phyloP scores from a whole-genome alignment of 2,797 vertebrate genomes.

The Morelia viridis region DNA sequence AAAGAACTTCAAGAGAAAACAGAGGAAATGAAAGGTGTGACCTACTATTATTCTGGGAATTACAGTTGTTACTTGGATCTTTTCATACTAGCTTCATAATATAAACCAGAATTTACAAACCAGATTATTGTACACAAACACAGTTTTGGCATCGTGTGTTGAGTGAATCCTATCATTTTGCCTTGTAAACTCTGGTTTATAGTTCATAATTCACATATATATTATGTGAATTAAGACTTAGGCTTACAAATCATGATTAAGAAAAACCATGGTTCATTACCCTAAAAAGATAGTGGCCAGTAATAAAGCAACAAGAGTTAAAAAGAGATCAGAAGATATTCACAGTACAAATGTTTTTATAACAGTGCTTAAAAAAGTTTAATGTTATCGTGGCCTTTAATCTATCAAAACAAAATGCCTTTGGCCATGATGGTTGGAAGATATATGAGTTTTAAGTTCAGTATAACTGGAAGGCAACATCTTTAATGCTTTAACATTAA shows the following conservation, averaged over 20 bases:
- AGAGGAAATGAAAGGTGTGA: conserved; percentile 83
- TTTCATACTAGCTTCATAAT: background rate
- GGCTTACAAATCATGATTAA: background rate
- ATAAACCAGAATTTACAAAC: background rate
- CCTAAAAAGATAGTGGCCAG: background rate
- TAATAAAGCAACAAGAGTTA: background rate
- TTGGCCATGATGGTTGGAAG: background rate
- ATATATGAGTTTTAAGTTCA: background rate
- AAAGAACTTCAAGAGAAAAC: conserved; percentile 75
- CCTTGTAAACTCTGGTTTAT: background rate
- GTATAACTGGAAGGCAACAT: background rate
- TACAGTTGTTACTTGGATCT: background rate
- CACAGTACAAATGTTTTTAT: background rate
- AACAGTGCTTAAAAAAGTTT: background rate
- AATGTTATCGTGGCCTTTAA: background rate
- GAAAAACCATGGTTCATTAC: background rate
- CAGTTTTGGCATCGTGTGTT: background rate
- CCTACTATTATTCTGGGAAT: background rate
- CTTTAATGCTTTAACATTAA: background rate
- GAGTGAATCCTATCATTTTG: background rate
- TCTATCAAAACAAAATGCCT: background rate
- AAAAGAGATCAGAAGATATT: background rate
- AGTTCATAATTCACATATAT: background rate
- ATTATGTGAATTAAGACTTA: background rate
- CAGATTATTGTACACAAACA: background rate